Evolutionary conservation across 2,797 vertebrate genomes (phyloP), one percentile per base, ranked within the genome.

Genomic region (Mus caroli): DNA sequence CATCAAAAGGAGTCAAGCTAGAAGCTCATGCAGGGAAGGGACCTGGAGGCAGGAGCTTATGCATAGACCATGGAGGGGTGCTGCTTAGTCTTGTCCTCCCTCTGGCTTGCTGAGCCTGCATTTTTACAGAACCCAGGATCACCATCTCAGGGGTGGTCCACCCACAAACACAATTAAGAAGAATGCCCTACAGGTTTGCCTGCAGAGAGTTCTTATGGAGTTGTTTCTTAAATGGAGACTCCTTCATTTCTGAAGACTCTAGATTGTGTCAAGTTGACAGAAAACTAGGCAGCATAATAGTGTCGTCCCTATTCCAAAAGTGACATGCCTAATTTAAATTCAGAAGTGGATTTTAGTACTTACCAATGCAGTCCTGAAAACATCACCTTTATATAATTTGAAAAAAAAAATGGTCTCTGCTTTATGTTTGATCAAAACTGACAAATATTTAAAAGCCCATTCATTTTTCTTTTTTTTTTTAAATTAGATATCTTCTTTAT

Each of bases 301-400:
- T 87, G 6, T 71, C 71, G 37, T 60, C 56, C 56, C 31, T 17
- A 86, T 89, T 96, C 90, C 12, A 80, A 43, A 95, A 94, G 50
- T n/a, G 64, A 60, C 5, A 7, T 6, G 3, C 60, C 13, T 90
- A 76, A 54, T 73, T 89, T 96, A 88, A 50, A 82, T 37, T 67
- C 31, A 92, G 26, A 86, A 67, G 1, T 0, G 17, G 31, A 67
- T 88, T 89, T 95, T 88, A 43, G n/a, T 89, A 86, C 62, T 54
- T 54, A 34, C 19, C 46, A 82, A 24, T 91, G 91, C 67, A 19
- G 4, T 8, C 4, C 11, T 43, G 10, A 91, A 54, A 76, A 67
- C 2, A 80, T 34, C 17, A 88, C 10, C 19, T 82, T 93, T 3
- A 7, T 69, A 37, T 17, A 52, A 31, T 76, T 56, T 46, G 20